These are phyloP conservation scores for Clarias gariepinus DNA, from an alignment of 2,113 vertebrate genomes.

Conservation along the genomic window DNA sequence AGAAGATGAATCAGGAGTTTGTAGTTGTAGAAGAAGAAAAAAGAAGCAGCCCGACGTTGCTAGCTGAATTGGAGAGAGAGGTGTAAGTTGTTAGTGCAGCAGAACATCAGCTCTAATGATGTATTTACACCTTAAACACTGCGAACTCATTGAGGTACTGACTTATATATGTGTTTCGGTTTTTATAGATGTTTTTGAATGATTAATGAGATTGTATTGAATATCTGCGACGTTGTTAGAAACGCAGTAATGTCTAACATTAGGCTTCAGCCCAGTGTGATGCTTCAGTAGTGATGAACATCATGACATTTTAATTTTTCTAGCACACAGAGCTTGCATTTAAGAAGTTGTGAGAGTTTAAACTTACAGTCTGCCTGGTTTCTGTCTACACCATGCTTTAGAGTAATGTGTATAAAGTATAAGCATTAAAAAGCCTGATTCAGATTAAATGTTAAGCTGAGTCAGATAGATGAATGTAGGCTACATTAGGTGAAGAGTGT, in stretches of 20 bases:
- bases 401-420: background rate
- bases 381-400: background rate
- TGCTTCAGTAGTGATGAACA: background rate
- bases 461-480: background rate
- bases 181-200: background rate
- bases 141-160: background rate
- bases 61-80: background rate
- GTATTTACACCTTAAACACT: background rate
- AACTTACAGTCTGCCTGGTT: background rate
- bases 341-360: background rate
- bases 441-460: background rate
- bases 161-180: background rate
- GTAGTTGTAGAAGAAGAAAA: background rate
- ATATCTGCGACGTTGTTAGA: background rate
- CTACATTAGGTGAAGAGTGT: background rate
- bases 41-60: background rate
- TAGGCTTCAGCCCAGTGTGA: background rate
- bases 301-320: background rate
- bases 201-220: no score
- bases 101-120: background rate
- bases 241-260: background rate
- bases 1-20: background rate
- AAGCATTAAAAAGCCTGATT: background rate
- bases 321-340: background rate
- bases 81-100: background rate